Conservation (phyloP, 2,888 invertebrate species). For the Ophioninae sp. region DNA sequence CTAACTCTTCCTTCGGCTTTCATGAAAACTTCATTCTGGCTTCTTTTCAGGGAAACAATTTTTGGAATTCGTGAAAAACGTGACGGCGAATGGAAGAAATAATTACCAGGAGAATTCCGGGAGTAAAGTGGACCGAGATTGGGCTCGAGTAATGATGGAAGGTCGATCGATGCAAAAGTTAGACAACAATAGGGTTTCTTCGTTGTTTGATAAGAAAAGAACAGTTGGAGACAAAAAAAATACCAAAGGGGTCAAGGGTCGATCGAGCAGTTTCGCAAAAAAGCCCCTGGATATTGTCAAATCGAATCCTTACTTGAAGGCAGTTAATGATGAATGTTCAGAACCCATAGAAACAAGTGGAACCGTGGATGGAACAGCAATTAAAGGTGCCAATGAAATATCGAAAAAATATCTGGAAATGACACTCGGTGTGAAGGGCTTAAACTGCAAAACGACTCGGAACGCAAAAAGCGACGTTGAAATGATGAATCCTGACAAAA, state of each 20-base stretch:
- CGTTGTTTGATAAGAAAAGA: constrained; percentile 34
- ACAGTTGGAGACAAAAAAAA: constrained; percentile 16
- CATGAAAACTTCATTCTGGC: background rate
- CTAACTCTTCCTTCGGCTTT: background rate
- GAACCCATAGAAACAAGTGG: background rate
- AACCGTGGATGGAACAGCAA: background rate
- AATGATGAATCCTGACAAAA: background rate
- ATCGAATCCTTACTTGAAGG: constrained; percentile 22
- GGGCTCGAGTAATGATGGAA: constrained; percentile 53
- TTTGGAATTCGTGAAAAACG: constrained; percentile 33
- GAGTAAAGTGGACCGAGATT: constrained; percentile 38
- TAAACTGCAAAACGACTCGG: background rate
- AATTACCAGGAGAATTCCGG: constrained; percentile 24
- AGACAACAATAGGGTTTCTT: background rate
- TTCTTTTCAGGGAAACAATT: constrained; percentile 22
- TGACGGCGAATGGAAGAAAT: constrained; percentile 16
- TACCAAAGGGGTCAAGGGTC: constrained; percentile 2
- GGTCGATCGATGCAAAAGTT: constrained; percentile 45
- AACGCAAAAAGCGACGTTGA: background rate
- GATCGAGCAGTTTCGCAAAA: constrained; percentile 29
- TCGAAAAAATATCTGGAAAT: constrained; percentile 30
- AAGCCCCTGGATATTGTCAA: constrained; percentile 52
- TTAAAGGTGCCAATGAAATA: constrained; percentile 22
- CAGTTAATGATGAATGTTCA: background rate
- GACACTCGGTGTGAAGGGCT: background rate